Evolutionary conservation across 2,797 vertebrate genomes (phyloP).

Genomic region (Sebastes jordani): DNA sequence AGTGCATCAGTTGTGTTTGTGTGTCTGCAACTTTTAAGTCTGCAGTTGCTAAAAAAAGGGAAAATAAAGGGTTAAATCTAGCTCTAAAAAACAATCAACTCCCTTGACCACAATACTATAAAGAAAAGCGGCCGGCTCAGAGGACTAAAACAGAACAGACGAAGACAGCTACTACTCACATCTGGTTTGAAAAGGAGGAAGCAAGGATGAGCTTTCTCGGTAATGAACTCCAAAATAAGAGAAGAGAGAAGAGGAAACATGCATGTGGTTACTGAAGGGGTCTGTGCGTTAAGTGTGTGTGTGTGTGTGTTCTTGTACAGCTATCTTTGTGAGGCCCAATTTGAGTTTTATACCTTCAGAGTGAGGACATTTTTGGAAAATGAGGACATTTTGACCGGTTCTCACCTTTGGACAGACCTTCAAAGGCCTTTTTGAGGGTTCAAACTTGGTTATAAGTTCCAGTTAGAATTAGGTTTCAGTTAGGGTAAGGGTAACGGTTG

Average conservation of each 20-base stretch:
- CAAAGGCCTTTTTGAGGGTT: too few relatives aligned
- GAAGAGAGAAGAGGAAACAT: slow-evolving; percentile 78
- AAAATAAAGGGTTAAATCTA: neutral
- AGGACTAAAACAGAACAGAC: slow-evolving; percentile 29
- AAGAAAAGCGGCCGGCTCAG: slow-evolving; percentile 15
- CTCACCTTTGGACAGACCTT: too few relatives aligned
- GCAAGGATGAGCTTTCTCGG: slow-evolving; percentile 73
- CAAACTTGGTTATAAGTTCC: too few relatives aligned
- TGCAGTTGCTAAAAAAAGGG: neutral
- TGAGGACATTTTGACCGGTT: too few relatives aligned
- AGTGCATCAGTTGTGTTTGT: neutral
- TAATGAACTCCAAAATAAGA: slow-evolving; percentile 80
- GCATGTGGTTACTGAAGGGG: slow-evolving; percentile 57
- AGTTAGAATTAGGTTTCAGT: too few relatives aligned
- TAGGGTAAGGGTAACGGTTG: too few relatives aligned
- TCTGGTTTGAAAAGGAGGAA: slow-evolving; percentile 82
- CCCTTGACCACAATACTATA: slow-evolving; percentile 41
- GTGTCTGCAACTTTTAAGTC: neutral
- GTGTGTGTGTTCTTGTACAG: neutral
- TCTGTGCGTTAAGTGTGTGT: slow-evolving; percentile 22
- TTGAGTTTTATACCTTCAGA: too few relatives aligned
- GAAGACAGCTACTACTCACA: slow-evolving; percentile 63
- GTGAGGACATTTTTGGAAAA: too few relatives aligned
- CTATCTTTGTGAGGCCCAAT: too few relatives aligned
- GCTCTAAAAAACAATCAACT: slow-evolving; percentile 12